phyloP scores from a whole-genome alignment of 2,888 invertebrate species.

The Venustoraphidia nigricollis region DNA sequence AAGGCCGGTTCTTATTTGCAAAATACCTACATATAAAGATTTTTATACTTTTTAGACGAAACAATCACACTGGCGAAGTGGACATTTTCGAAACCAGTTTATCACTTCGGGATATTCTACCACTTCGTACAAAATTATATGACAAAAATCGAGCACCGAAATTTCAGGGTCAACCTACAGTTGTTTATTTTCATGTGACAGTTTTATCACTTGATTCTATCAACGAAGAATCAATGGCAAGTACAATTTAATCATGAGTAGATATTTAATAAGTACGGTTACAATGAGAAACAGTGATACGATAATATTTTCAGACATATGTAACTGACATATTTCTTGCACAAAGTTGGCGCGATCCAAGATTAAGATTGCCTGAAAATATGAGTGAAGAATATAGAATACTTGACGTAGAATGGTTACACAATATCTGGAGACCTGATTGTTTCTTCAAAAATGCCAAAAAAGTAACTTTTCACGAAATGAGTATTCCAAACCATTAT shows the following conservation, averaged over 20 bases:
- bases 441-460: conserved; percentile 91
- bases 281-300: background rate
- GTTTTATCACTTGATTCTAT: conserved; percentile 86
- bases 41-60: no score
- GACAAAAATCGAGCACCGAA: conserved; percentile 85
- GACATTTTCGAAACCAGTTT: conserved; percentile 39
- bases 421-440: conserved; percentile 84
- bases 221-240: conserved; percentile 87
- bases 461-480: conserved; percentile 82
- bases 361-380: conserved; percentile 77
- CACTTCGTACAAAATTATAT: conserved; percentile 69
- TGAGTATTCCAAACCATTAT: conserved; percentile 90
- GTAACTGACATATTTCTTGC: conserved; percentile 86
- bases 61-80: no score
- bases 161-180: conserved; percentile 67
- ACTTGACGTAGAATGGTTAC: conserved; percentile 78
- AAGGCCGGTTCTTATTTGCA: no score
- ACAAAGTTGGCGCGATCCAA: conserved; percentile 83
- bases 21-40: no score
- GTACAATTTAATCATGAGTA: conserved; percentile 4
- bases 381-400: conserved; percentile 87
- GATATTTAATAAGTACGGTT: background rate
- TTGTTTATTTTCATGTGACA: conserved; percentile 83
- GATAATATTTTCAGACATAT: conserved; percentile 52
- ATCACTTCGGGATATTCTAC: conserved; percentile 71